Conservation (phyloP, 2,113 vertebrate species). For the Chelonoidis abingdonii region DNA sequence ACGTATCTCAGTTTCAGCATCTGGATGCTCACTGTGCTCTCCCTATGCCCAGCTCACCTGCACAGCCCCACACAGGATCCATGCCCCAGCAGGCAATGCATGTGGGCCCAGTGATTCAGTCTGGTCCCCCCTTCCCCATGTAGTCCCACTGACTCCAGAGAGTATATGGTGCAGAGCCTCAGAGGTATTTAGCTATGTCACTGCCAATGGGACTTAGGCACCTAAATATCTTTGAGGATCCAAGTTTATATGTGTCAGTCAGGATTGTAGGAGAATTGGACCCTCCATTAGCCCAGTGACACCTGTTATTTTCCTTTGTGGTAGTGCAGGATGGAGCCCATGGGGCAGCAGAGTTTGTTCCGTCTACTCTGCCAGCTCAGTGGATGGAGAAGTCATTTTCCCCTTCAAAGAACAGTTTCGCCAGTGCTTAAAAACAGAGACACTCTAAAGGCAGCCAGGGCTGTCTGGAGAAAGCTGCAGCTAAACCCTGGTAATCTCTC, state of each 20-base stretch:
- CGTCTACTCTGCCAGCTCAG: neutral
- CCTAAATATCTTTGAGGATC: neutral
- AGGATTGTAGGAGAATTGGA: accelerated
- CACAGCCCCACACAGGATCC: too few relatives aligned
- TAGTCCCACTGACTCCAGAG: too few relatives aligned
- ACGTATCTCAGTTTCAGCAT: too few relatives aligned
- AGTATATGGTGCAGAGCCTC: too few relatives aligned
- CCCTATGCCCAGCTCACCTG: neutral
- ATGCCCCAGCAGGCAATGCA: neutral
- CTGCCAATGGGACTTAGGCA: too few relatives aligned
- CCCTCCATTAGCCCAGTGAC: neutral
- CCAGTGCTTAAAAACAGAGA: neutral
- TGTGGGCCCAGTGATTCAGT: neutral
- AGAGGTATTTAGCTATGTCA: too few relatives aligned
- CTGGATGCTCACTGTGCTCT: too few relatives aligned
- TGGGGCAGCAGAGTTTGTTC: neutral
- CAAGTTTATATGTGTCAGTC: neutral
- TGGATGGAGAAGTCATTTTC: neutral
- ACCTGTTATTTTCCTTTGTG: neutral
- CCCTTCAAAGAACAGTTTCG: neutral
- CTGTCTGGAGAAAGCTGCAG: neutral
- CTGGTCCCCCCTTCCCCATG: neutral
- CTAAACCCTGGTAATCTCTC: neutral
- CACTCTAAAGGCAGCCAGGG: conserved; percentile 14
- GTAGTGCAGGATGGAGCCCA: neutral